These are phyloP conservation scores for Martes martes DNA, from an alignment of 2,113 vertebrate species.

Conservation along the genomic window DNA sequence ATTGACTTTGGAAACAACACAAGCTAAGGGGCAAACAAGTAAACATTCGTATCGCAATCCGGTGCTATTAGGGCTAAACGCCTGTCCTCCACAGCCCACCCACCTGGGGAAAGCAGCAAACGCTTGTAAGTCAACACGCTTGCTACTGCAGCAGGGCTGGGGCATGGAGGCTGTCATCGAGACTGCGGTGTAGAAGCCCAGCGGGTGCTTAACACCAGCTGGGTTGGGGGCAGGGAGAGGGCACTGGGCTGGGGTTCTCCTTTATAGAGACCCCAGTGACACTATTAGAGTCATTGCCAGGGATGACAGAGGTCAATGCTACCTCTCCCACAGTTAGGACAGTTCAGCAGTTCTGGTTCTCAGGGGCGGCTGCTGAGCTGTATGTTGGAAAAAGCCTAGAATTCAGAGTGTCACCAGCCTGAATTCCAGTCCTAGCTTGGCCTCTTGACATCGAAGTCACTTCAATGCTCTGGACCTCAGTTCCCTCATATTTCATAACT, in stretches of 20 bases:
- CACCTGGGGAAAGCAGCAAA: neutral
- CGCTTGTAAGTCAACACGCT: neutral
- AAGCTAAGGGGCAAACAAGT: neutral
- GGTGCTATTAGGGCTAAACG: neutral
- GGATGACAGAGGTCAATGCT: neutral
- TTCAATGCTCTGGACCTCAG: neutral
- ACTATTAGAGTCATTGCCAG: neutral
- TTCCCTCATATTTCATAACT: neutral
- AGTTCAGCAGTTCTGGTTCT: neutral
- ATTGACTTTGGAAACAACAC: neutral
- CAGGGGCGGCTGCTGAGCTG: neutral
- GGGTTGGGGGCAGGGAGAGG: neutral
- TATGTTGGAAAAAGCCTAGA: neutral
- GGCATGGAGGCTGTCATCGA: neutral
- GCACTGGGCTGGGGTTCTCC: neutral
- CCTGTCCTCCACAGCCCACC: neutral
- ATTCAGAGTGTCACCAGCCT: neutral
- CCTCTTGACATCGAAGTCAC: neutral
- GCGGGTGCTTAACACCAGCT: neutral
- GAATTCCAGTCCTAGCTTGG: neutral
- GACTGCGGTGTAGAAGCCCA: neutral
- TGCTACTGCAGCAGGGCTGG: neutral
- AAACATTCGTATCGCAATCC: neutral
- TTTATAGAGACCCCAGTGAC: neutral
- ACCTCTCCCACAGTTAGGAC: neutral